Conservation (phyloP, 2,797 vertebrate species). For the Peromyscus attwateri region DNA sequence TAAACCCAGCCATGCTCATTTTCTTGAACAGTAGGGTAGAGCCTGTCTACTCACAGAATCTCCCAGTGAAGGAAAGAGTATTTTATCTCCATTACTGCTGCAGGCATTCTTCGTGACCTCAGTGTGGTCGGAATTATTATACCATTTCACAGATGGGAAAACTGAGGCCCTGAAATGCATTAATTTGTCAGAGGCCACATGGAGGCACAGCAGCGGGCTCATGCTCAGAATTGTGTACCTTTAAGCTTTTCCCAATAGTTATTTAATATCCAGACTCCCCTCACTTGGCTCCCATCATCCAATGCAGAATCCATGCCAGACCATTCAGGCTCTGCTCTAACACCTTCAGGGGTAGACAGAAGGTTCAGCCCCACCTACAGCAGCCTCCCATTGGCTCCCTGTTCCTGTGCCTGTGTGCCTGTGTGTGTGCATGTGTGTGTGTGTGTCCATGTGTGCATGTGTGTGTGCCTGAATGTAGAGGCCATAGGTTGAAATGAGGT, state of each 20-base stretch:
- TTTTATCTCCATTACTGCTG: background rate
- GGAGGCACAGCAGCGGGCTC: background rate
- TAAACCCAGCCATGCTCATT: background rate
- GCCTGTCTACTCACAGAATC: background rate
- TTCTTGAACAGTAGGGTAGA: background rate
- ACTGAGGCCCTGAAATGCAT: background rate
- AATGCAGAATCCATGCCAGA: background rate
- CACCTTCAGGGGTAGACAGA: background rate
- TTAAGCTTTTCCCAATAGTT: background rate
- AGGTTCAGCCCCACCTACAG: background rate
- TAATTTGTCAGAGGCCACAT: background rate
- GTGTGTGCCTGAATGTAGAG: background rate
- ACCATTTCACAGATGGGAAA: conserved; percentile 34
- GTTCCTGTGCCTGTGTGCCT: background rate
- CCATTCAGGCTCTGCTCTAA: background rate
- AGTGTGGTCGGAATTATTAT: background rate
- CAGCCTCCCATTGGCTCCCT: background rate
- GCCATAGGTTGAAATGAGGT: background rate
- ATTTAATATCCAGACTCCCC: background rate
- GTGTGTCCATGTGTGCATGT: background rate
- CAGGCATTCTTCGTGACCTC: background rate
- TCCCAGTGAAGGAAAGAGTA: background rate
- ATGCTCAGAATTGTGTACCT: background rate
- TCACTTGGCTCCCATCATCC: background rate
- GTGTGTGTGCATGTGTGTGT: no score